These are phyloP conservation scores for Cossypha heuglini DNA, from an alignment of 2,797 vertebrate genomes.

Conservation along the genomic window DNA sequence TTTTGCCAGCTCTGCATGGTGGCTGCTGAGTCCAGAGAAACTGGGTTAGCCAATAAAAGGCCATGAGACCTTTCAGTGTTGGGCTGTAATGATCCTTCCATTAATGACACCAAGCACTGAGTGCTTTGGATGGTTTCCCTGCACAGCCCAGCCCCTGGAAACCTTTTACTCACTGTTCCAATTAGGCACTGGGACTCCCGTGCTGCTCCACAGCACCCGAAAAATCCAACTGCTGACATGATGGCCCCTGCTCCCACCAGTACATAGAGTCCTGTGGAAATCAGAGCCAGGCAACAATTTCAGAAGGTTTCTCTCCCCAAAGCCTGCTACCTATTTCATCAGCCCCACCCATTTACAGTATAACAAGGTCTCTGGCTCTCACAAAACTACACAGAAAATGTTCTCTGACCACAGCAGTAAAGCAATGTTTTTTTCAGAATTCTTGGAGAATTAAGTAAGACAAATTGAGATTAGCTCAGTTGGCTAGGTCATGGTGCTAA, in stretches of 20 bases:
- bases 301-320: background rate
- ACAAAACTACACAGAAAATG: background rate
- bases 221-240: slow-evolving; percentile 95
- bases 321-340: background rate
- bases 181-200: slow-evolving; percentile 95
- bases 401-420: background rate
- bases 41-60: background rate
- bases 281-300: background rate
- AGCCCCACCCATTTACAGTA: background rate
- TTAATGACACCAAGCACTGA: background rate
- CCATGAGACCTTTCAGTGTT: background rate
- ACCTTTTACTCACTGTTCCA: slow-evolving; percentile 84
- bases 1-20: background rate
- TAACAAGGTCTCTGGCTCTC: background rate
- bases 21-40: background rate
- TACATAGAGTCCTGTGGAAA: slow-evolving; percentile 88
- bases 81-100: background rate
- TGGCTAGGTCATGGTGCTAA: background rate
- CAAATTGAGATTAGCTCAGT: background rate
- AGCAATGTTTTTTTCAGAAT: background rate
- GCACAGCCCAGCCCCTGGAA: background rate
- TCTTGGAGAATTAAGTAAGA: background rate
- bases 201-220: slow-evolving; percentile 93
- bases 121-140: background rate
- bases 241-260: slow-evolving; percentile 88